Percentiles rank a stretch among this genome's conserved stretches.
Evolutionary conservation across 2,113 vertebrate genomes (phyloP).

Genomic region (Haplochromis vanheusdeni): DNA sequence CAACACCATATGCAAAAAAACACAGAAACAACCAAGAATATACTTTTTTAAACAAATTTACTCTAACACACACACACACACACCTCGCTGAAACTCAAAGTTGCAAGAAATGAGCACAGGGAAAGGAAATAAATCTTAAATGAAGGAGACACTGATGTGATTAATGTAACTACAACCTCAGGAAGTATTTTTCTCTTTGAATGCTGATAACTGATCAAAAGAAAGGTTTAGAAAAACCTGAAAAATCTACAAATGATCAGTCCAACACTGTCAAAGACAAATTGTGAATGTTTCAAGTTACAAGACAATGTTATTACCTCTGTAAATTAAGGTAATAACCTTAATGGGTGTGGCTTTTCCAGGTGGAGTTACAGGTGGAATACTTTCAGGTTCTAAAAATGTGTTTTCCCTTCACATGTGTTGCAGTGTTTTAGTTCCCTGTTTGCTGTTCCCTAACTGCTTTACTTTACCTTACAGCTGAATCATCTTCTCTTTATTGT

Average conservation of each 20-base stretch:
- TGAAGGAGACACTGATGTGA: neutral
- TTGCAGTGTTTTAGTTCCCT: neutral
- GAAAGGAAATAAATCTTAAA: neutral
- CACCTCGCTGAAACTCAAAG: neutral
- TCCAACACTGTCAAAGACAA: neutral
- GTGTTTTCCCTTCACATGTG: neutral
- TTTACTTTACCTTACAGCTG: neutral
- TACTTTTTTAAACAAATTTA: neutral
- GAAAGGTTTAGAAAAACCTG: neutral
- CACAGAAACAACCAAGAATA: neutral
- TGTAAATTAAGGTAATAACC: neutral
- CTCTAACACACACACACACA: neutral
- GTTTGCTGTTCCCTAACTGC: neutral
- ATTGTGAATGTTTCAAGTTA: neutral
- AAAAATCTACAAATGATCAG: neutral
- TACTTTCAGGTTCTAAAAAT: neutral
- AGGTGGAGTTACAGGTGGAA: neutral
- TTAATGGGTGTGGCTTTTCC: neutral
- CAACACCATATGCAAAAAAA: neutral
- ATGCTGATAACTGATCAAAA: neutral
- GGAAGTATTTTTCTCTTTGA: neutral
- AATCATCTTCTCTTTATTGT: fast-evolving
- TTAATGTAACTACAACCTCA: neutral
- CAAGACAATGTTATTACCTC: neutral
- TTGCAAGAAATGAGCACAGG: neutral